Conservation (phyloP, 2,888 invertebrate species). For the Lasioglossum lativentre region DNA sequence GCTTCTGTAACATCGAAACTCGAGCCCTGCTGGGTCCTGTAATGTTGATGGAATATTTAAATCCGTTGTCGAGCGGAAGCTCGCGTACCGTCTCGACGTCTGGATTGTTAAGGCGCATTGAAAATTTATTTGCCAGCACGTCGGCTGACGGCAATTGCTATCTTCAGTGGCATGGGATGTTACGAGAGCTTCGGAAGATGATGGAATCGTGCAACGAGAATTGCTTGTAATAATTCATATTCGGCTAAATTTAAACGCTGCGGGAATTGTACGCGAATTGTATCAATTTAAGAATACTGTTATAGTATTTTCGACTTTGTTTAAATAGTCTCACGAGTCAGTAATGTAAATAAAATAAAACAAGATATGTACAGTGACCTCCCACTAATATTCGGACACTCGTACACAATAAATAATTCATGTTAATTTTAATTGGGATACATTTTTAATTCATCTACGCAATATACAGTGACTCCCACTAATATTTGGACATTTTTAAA, state of each 20-base stretch:
- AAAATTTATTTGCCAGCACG: not conserved
- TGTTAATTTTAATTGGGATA: no score
- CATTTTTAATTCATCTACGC: no score
- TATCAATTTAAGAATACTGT: no score
- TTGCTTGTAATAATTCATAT: not conserved
- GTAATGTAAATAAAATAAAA: no score
- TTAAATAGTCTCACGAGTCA: no score
- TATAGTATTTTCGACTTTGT: no score
- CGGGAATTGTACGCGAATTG: no score
- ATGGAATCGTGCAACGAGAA: not conserved
- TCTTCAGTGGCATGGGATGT: not conserved
- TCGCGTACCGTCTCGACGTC: not conserved
- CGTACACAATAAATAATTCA: no score
- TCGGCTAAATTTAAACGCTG: not conserved
- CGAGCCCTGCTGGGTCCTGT: not conserved
- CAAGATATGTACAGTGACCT: no score
- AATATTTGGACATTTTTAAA: no score
- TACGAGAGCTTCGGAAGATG: not conserved
- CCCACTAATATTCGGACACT: no score
- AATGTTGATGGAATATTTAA: slow-evolving; percentile 18
- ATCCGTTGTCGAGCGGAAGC: slow-evolving; percentile 2
- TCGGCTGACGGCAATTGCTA: not conserved
- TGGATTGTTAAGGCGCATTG: not conserved
- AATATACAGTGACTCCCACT: no score
- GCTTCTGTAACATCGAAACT: slow-evolving; percentile 3